phyloP scores from a whole-genome alignment of 2,888 invertebrate genomes.

The Sinhomidia bicolor region DNA sequence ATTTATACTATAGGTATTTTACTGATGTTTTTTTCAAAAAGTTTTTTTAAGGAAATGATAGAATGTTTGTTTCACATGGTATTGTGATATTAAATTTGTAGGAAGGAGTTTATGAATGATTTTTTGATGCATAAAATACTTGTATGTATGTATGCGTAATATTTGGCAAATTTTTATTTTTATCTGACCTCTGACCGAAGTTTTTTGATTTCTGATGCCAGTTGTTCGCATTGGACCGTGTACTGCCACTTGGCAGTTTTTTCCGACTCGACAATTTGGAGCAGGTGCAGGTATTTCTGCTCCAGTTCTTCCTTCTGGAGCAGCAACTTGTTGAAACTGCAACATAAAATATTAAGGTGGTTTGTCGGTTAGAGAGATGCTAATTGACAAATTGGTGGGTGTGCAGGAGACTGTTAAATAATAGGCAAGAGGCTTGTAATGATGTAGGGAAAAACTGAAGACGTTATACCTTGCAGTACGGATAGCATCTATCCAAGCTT shows the following conservation, averaged over 20 bases:
- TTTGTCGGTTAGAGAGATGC: neutral
- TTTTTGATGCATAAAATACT: no score
- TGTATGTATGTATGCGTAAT: neutral
- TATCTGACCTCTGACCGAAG: slow-evolving; percentile 89
- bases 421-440: neutral
- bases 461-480: slow-evolving; percentile 89
- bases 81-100: neutral
- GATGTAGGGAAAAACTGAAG: neutral
- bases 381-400: neutral
- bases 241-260: slow-evolving; percentile 96
- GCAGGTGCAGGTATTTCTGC: slow-evolving; percentile 94
- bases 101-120: neutral
- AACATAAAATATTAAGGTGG: neutral
- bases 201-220: slow-evolving; percentile 94
- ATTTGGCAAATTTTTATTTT: neutral
- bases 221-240: slow-evolving; percentile 94
- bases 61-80: neutral
- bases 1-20: no score
- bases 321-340: slow-evolving; percentile 92
- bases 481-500: slow-evolving; percentile 94
- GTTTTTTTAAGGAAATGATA: no score
- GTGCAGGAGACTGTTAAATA: neutral
- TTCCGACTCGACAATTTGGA: slow-evolving; percentile 94
- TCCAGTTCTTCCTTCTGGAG: slow-evolving; percentile 95
- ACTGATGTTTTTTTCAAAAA: no score